Evolutionary conservation across 2,113 vertebrate genomes (phyloP).

Genomic region (Lontra canadensis): DNA sequence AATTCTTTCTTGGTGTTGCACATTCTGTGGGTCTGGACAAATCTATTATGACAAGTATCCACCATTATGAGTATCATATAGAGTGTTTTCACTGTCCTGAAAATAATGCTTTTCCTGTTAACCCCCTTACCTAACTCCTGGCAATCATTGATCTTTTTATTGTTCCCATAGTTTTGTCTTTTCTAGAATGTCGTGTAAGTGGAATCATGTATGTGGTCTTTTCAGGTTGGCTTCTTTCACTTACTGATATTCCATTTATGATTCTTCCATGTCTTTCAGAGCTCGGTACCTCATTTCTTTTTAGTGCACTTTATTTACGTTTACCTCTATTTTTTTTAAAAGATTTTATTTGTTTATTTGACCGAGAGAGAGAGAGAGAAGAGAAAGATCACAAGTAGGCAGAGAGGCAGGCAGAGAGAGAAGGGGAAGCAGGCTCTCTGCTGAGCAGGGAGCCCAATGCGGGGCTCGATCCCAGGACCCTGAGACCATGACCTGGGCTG

Average conservation of each 20-base stretch:
- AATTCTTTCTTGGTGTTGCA: background rate
- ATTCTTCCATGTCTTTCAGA: background rate
- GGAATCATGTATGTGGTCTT: background rate
- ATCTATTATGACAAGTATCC: background rate
- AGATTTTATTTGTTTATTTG: too few relatives aligned
- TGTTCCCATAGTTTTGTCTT: background rate
- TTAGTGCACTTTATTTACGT: background rate
- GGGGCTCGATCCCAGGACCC: too few relatives aligned
- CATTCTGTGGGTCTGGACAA: background rate
- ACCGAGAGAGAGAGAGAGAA: too few relatives aligned
- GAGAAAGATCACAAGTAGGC: too few relatives aligned
- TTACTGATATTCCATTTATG: background rate
- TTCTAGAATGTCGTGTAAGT: background rate
- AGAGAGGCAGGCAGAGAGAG: too few relatives aligned
- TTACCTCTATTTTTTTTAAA: background rate
- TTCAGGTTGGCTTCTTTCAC: background rate
- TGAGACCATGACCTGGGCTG: too few relatives aligned
- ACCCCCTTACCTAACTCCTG: too few relatives aligned
- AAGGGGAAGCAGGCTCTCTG: too few relatives aligned
- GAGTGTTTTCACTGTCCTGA: background rate
- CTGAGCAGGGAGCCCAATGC: too few relatives aligned
- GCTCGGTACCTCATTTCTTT: background rate
- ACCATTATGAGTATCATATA: background rate
- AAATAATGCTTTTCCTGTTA: background rate
- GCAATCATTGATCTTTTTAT: background rate